Base-by-base conservation (phyloP, 1,140 invertebrate species). In the Lethrus apterus region DNA sequence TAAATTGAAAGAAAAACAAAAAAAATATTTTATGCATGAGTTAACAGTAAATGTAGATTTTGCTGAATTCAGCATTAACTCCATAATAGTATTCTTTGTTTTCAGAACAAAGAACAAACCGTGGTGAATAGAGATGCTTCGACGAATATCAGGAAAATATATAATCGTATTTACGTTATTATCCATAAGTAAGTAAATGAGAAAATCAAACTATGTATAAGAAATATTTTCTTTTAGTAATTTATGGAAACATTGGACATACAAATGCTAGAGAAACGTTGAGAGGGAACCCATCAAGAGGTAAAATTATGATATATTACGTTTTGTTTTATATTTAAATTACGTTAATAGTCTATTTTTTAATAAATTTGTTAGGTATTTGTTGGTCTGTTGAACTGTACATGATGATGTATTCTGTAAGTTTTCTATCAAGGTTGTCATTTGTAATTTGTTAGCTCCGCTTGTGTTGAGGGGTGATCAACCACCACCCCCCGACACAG, bases 391-490 rank as follows among this genome's bases (percentile, higher is more conserved):
- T 36, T 4, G 4, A 17, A 36, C 13, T 17, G 9, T 36, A 36
- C 3, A n/a, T 10, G 9, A 5, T 33, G 31, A 33, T 5, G 14
- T 33, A 5, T n/a, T 5, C 5, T 33, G 14, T n/a, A 5, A 5
- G 11, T 5, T 5, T 33, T 33, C 7, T 4, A 20, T 38, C 7
- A 18, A n/a, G 34, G 11, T 34, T 33, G 29, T 32, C 17, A 33
- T 46, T 15, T 35, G 19, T 46, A 2, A 14, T 21, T 38, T 50
- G 46, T 38, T 42, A 59, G 49, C 46, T 30, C 38, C 50, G 7
- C 31, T 36, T 40, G 50, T 50, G 29, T 32, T 54, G 38, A 47
- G 60, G 31, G 60, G 60, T 48, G 58, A 60, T 50, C 60, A 62
- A 38, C 53, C 58, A 24, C 58, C 54, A 30, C 60, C 56, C 11